Evolutionary conservation across 2,113 vertebrate species (phyloP).

Genomic region (Sceloporus undulatus): DNA sequence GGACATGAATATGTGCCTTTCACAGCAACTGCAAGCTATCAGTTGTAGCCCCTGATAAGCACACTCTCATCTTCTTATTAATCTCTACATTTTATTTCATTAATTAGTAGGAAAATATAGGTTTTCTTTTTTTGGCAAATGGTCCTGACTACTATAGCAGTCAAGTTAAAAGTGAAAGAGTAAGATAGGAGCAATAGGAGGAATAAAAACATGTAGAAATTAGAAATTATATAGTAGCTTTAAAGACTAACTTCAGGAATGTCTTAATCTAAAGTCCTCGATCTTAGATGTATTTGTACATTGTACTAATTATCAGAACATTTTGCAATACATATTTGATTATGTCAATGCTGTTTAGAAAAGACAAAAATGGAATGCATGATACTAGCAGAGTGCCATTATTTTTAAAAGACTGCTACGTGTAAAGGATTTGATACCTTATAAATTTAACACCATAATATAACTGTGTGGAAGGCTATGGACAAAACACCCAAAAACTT

Average conservation of each 20-base stretch:
- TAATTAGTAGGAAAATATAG: not conserved
- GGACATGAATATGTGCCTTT: not conserved
- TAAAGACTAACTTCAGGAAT: not conserved
- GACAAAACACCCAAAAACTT: slow-evolving; percentile 2
- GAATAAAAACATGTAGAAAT: not conserved
- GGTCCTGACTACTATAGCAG: not conserved
- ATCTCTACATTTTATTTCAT: not conserved
- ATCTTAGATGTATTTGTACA: not conserved
- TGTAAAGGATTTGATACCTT: slow-evolving; percentile 11
- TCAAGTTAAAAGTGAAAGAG: not conserved
- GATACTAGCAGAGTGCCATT: not conserved
- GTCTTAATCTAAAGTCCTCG: not conserved
- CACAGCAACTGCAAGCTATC: not conserved
- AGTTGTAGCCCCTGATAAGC: not conserved
- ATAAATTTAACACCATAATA: slow-evolving; percentile 13
- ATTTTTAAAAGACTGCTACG: not conserved
- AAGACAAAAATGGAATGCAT: not conserved
- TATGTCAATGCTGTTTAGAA: not conserved
- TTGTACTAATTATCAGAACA: not conserved
- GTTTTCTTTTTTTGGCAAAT: not conserved
- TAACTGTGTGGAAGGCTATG: slow-evolving; percentile 33
- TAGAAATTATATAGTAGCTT: not conserved
- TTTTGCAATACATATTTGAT: not conserved
- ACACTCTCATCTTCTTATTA: not conserved
- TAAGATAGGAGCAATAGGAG: too few species aligned